phyloP scores from a whole-genome alignment of 2,113 vertebrate species.

The Thermophis baileyi region DNA sequence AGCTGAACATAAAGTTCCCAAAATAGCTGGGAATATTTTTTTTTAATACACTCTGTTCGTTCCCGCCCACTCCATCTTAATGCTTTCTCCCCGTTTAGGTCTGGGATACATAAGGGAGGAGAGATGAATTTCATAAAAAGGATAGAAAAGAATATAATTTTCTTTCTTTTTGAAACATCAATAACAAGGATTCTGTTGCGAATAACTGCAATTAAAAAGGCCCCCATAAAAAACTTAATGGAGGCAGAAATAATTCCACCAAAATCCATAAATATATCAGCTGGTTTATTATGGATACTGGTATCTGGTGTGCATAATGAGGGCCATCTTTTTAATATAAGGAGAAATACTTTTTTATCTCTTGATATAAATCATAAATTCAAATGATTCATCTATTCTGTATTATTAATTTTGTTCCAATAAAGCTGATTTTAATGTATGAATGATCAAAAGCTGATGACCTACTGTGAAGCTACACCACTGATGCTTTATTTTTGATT shows the following conservation, averaged over 20 bases:
- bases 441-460: neutral
- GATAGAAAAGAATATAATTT: neutral
- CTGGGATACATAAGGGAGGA: neutral
- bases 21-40: neutral
- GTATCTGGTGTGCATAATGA: neutral
- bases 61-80: neutral
- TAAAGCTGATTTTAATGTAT: neutral
- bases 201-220: neutral
- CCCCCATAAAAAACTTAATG: neutral
- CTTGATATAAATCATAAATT: neutral
- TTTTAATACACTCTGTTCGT: neutral
- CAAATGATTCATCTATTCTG: neutral
- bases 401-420: neutral
- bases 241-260: neutral
- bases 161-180: neutral
- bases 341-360: neutral
- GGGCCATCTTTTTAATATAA: neutral
- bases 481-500: neutral
- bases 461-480: neutral
- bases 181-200: neutral
- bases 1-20: neutral
- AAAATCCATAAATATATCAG: neutral
- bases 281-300: neutral
- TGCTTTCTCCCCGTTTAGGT: neutral
- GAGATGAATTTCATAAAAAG: neutral